Base-by-base conservation (phyloP, 2,888 invertebrate genomes). In the Euplexia lucipara region DNA sequence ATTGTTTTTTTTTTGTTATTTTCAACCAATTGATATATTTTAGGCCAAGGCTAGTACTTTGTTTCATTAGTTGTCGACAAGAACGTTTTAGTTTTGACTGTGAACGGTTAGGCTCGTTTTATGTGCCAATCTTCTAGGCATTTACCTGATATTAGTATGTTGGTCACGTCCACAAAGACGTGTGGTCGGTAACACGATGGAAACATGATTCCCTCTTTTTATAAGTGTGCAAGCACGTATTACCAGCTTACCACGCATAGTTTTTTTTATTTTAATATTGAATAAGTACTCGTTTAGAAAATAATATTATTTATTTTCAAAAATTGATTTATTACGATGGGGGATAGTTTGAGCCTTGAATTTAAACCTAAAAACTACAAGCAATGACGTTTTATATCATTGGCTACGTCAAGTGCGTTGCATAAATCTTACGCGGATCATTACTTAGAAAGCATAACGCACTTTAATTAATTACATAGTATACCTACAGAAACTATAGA, bases 341-440 rank as follows among this genome's bases (percentile, higher is more conserved):
- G n/a, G n/a, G n/a, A n/a, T n/a, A n/a, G n/a, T n/a, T n/a, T n/a
- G n/a, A n/a, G n/a, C n/a, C n/a, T n/a, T n/a, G n/a, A n/a, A n/a
- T n/a, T n/a, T n/a, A n/a, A n/a, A n/a, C n/a, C n/a, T n/a, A n/a
- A n/a, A n/a, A n/a, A n/a, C n/a, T n/a, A n/a, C n/a, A n/a, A n/a
- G n/a, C n/a, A n/a, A n/a, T n/a, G n/a, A n/a, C n/a, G n/a, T n/a
- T n/a, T n/a, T n/a, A n/a, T n/a, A n/a, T n/a, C n/a, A n/a, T n/a
- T n/a, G n/a, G n/a, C n/a, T n/a, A n/a, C n/a, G n/a, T n/a, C n/a
- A n/a, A n/a, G 42, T 30, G 62, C 45, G 45, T 70, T 26, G 41
- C 41, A 54, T 45, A 12, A 26, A 34, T 61, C 16, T 61, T 70
- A 61, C 35, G 39, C 45, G 49, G 49, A 47, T 75, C 49, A 56